Conservation (phyloP, 2,113 vertebrate species). For the Petrocephalus zakoni region DNA sequence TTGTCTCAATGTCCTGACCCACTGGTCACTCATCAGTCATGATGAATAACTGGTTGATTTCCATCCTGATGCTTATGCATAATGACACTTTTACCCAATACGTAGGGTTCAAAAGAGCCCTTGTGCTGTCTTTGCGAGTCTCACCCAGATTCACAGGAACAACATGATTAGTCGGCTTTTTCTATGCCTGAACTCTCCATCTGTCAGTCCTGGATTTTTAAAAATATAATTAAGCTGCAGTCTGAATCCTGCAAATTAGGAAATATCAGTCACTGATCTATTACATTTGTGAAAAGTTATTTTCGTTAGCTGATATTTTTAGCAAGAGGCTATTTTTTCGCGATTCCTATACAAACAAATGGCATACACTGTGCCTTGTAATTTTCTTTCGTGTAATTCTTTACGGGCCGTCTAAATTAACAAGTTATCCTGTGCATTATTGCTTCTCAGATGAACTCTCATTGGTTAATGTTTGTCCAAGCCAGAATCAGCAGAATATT, state of each 20-base stretch:
- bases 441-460: neutral
- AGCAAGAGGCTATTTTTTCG: neutral
- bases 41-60: neutral
- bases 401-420: neutral
- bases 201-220: neutral
- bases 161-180: neutral
- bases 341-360: neutral
- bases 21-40: neutral
- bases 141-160: conserved; percentile 7
- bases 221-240: neutral
- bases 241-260: neutral
- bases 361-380: neutral
- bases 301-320: neutral
- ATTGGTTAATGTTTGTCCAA: neutral
- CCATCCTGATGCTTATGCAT: neutral
- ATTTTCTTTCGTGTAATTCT: neutral
- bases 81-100: neutral
- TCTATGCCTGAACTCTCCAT: neutral
- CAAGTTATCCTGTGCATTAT: neutral
- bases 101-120: neutral
- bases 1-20: neutral
- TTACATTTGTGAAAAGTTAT: neutral
- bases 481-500: neutral
- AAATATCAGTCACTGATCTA: neutral
- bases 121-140: neutral